phyloP scores from a whole-genome alignment of 2,113 vertebrate species.

The Salvelinus sp. region DNA sequence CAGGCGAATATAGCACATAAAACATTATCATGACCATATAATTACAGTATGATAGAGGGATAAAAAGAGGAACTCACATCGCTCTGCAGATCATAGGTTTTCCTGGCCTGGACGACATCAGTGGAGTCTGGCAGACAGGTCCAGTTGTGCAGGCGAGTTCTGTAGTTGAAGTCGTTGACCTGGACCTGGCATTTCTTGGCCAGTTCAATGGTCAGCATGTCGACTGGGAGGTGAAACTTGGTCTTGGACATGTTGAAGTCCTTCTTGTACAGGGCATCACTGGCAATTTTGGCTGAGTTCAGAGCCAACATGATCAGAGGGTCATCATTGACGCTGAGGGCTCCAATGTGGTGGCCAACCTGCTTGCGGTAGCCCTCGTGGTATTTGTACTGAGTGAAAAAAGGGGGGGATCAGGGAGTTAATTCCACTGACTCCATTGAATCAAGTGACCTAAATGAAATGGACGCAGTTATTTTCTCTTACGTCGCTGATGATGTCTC shows the following conservation, averaged over 20 bases:
- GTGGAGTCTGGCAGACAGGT: constrained; percentile 87
- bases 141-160: constrained; percentile 81
- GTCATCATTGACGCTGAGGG: constrained; percentile 79
- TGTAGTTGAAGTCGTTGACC: constrained; percentile 86
- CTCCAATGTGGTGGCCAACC: constrained; percentile 89
- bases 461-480: constrained; percentile 22
- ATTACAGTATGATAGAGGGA: background rate
- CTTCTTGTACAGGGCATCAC: constrained; percentile 87
- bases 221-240: constrained; percentile 80
- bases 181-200: constrained; percentile 87
- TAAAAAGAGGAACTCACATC: constrained; percentile 71
- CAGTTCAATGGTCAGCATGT: constrained; percentile 82
- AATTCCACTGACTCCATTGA: background rate
- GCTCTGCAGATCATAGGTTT: constrained; percentile 83
- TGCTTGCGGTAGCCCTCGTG: constrained; percentile 87
- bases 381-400: constrained; percentile 80
- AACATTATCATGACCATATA: background rate
- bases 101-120: constrained; percentile 84
- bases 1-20: background rate
- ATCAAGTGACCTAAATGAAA: background rate
- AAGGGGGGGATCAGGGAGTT: constrained; percentile 5
- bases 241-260: constrained; percentile 89
- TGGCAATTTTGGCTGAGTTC: constrained; percentile 86
- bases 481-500: constrained; percentile 82
- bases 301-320: constrained; percentile 83